phyloP scores from a whole-genome alignment of 2,888 invertebrate species.

The Phytoseiulus persimilis region DNA sequence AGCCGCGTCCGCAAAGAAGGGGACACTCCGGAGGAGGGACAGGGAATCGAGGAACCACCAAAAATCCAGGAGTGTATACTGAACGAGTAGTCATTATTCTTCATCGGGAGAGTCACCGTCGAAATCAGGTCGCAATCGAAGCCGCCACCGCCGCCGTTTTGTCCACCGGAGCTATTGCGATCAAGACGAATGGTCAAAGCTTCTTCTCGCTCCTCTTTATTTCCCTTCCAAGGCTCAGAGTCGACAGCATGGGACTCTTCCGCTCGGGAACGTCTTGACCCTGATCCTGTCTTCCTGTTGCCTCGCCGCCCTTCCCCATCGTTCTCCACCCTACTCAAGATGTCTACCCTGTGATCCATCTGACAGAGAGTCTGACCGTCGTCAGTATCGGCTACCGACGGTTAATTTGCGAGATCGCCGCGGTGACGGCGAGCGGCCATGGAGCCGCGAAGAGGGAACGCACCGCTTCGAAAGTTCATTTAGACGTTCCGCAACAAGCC shows the following conservation, averaged over 20 bases:
- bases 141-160: too few relatives aligned
- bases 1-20: too few relatives aligned
- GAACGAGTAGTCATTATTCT: too few relatives aligned
- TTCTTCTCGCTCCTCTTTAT: neutral
- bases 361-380: neutral
- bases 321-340: neutral
- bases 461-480: too few relatives aligned
- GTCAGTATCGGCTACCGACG: neutral
- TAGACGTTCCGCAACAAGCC: too few relatives aligned
- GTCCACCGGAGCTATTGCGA: too few relatives aligned
- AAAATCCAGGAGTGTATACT: too few relatives aligned
- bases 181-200: neutral
- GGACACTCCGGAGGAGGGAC: too few relatives aligned
- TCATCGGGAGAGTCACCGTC: too few relatives aligned
- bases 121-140: too few relatives aligned
- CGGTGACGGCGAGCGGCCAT: neutral
- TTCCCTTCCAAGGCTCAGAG: neutral
- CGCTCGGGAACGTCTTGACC: neutral
- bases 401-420: neutral
- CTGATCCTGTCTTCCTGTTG: neutral
- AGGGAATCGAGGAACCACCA: too few relatives aligned
- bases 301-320: neutral
- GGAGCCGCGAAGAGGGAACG: neutral
- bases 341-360: neutral
- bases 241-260: neutral